phyloP scores from a whole-genome alignment of 2,113 vertebrate species.

The Pangasianodon gigas region DNA sequence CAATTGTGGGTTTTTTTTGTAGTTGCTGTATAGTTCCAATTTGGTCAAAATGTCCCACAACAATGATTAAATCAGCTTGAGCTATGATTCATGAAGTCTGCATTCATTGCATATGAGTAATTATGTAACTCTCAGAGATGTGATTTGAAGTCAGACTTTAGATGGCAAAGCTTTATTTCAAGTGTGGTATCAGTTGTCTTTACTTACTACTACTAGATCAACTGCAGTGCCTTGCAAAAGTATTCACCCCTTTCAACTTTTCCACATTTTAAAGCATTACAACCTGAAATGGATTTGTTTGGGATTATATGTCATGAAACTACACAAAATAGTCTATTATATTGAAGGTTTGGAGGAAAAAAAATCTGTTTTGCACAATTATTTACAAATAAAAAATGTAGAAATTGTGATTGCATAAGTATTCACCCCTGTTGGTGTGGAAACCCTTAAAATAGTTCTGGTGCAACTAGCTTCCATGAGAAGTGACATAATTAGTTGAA shows the following conservation, averaged over 20 bases:
- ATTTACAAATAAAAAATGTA: not conserved
- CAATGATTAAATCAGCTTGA: not conserved
- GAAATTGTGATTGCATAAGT: not conserved
- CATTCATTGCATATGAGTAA: not conserved
- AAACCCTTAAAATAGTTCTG: not conserved
- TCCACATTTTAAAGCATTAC: not conserved
- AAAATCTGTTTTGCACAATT: not conserved
- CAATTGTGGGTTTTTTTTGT: not conserved
- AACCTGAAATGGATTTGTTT: not conserved
- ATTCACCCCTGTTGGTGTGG: not conserved
- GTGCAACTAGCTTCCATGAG: not conserved
- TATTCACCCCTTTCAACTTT: not conserved
- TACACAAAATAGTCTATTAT: not conserved
- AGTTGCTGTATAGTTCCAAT: not conserved
- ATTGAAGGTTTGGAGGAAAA: not conserved
- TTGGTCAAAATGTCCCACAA: not conserved
- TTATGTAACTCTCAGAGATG: not conserved
- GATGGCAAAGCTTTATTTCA: not conserved
- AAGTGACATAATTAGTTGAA: not conserved
- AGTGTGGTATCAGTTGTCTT: not conserved
- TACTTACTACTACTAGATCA: not conserved
- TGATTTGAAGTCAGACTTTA: not conserved
- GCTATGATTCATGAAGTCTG: not conserved
- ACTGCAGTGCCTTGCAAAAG: not conserved
- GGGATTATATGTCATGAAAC: not conserved